A percentile compares a stretch with the other conserved stretches of the same genome.
Evolutionary conservation across 1,140 invertebrate species (phyloP).

Genomic region (Drosophila funebris): DNA sequence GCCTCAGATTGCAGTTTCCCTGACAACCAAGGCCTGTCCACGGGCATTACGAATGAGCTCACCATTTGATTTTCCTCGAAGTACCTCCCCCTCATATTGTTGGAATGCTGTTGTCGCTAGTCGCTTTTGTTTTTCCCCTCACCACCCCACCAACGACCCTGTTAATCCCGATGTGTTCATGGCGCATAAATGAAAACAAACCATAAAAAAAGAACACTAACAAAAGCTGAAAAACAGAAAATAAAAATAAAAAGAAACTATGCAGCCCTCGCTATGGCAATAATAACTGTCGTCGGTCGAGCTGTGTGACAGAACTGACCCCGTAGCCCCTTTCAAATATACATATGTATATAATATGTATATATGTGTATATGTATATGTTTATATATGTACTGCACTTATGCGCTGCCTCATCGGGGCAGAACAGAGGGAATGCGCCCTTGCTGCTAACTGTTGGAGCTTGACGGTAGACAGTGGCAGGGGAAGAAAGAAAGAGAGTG

Average conservation of each 20-base stretch:
- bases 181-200: conserved; percentile 61
- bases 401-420: neutral
- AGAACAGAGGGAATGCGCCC: conserved; percentile 9
- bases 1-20: conserved; percentile 18
- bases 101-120: conserved; percentile 1
- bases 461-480: conserved; percentile 53
- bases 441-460: conserved; percentile 67
- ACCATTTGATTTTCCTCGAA: neutral
- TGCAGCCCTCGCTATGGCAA: conserved; percentile 23
- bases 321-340: conserved; percentile 19
- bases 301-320: conserved; percentile 26
- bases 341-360: neutral
- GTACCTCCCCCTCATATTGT: conserved; percentile 9
- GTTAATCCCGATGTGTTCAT: conserved; percentile 33
- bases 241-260: conserved; percentile 34
- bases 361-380: neutral
- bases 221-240: conserved; percentile 39
- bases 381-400: neutral
- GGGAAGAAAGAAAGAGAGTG: too few relatives aligned
- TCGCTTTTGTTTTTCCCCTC: conserved; percentile 3
- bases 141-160: too few relatives aligned
- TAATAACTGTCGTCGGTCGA: conserved; percentile 39
- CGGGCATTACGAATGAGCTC: conserved; percentile 17
- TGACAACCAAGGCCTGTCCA: conserved; percentile 12
- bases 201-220: conserved; percentile 49